Base-by-base conservation (phyloP, 2,113 vertebrate genomes). In the Sula dactylatra region DNA sequence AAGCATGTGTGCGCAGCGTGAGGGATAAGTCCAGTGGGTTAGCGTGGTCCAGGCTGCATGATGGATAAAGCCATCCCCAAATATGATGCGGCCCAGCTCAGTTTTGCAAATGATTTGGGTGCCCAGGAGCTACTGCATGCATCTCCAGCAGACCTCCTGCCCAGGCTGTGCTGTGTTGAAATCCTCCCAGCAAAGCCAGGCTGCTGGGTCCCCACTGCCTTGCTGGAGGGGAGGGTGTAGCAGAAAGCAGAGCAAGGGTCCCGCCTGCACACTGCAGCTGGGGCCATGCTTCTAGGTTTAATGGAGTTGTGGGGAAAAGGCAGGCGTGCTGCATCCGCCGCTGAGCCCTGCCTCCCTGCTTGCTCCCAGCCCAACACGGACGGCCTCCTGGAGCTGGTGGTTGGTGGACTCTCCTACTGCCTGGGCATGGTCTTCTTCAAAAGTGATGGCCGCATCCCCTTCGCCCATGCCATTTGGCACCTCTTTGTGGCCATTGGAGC, bases 381-480 rank as follows among this genome's bases (percentile, higher is more conserved):
- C 3, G 99, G 99, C 45, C 95, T 99, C 94, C 98, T 96, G n/a
- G 99, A 99, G 96, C 98, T 99, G 96, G 97, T 99, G 95, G 92
- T 98, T 0, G 99, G 99, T 4, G 99, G 99, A 0, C 77, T 98
- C 90, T 99, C 97, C 96, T 99, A 99, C 77, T 98, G 98, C 95
- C 95, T 99, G 97, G 99, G 99, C 24, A 99, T 98, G 64, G 97
- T 98, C 61, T 99, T 99, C 98, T 99, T 99, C 97, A 99, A 99
- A 92, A 99, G 99, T 1, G 99, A 99, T 0, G 99, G 99, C 31
- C 98, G 99, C 52, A 98, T 99, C 71, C 99, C 99, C 34, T 99
- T 99, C 1, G 99, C 99, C 59, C 99, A 99, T 5, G 99, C 99
- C 96, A 99, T 99, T 98, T 99, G 99, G 99, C 99, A 99, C 91